Evolutionary conservation across 2,888 invertebrate species (phyloP).

Genomic region (Polyommatus iphigenia): DNA sequence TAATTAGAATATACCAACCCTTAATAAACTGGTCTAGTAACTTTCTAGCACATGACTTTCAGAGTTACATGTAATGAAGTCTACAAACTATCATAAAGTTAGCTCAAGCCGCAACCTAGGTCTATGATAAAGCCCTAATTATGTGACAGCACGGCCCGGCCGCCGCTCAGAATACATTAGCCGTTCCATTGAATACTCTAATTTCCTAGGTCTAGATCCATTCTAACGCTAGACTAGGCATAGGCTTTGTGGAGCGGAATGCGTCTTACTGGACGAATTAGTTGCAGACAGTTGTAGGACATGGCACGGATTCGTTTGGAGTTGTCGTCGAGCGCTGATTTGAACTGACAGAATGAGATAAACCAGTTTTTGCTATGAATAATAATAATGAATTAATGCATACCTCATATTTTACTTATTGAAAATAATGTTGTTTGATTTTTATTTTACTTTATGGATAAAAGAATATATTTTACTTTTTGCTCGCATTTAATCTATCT

Average conservation of each 20-base stretch:
- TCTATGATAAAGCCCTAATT: constrained; percentile 22
- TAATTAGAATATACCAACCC: no score
- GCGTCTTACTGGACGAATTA: constrained; percentile 13
- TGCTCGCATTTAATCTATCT: no score
- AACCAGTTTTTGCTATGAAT: background rate
- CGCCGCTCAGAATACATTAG: constrained; percentile 33
- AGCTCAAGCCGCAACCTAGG: constrained; percentile 6
- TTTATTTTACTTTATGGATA: no score
- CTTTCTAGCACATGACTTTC: background rate
- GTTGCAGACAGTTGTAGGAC: constrained; percentile 20
- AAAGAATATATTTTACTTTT: no score
- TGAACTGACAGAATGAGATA: background rate
- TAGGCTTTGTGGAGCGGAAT: constrained; percentile 20
- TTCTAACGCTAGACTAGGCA: constrained; percentile 17
- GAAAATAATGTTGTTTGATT: no score
- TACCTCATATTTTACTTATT: no score
- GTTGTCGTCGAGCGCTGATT: background rate
- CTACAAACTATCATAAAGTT: constrained; percentile 10
- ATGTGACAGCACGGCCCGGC: constrained; percentile 24
- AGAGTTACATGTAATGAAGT: background rate
- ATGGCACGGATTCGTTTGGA: background rate
- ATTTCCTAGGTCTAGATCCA: constrained; percentile 29
- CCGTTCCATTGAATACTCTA: constrained; percentile 33
- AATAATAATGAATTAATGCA: no score
- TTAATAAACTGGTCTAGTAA: background rate